phyloP scores from a whole-genome alignment of 1,140 invertebrate genomes.

The Pseudomyrmex flavicornis region DNA sequence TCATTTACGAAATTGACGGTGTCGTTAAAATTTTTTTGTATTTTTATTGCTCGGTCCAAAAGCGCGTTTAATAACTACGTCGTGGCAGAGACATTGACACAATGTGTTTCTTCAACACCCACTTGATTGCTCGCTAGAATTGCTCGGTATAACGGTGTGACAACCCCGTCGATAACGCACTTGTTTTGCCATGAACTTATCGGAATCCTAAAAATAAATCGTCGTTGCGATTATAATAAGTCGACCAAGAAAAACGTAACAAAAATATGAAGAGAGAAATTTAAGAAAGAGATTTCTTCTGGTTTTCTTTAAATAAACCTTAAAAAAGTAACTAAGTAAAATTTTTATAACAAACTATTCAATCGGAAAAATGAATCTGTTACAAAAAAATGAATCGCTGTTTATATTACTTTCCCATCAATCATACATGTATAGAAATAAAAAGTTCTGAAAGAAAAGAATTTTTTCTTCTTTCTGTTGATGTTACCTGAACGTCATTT shows the following conservation, averaged over 20 bases:
- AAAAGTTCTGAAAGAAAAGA: neutral
- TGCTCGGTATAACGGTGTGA: conserved; percentile 75
- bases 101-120: conserved; percentile 60
- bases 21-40: neutral
- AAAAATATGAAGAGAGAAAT: no score
- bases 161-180: conserved; percentile 72
- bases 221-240: neutral
- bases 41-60: neutral
- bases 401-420: neutral
- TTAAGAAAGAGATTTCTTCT: no score
- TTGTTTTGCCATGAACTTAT: conserved; percentile 35
- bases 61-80: neutral
- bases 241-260: no score
- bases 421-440: neutral
- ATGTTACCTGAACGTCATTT: conserved; percentile 46
- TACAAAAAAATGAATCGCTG: no score
- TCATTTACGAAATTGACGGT: neutral
- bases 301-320: no score
- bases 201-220: conserved; percentile 41
- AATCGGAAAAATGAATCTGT: no score
- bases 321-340: neutral
- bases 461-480: neutral
- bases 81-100: conserved; percentile 8
- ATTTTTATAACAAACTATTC: no score
- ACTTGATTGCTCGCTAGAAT: conserved; percentile 75